Evolutionary conservation across 2,888 invertebrate genomes (phyloP).

Genomic region (Saturnia pavonia): DNA sequence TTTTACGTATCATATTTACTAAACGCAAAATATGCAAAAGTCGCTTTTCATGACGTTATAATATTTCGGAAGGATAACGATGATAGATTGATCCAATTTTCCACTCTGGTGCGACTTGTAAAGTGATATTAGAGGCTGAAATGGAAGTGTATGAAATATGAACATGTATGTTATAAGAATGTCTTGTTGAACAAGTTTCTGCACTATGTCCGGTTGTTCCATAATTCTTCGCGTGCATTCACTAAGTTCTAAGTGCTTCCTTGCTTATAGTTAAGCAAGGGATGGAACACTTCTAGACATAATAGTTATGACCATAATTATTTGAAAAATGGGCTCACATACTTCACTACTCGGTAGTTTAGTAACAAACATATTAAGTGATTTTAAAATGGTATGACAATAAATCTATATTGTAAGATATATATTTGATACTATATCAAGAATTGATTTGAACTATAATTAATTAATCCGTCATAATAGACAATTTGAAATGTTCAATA

Average conservation of each 20-base stretch:
- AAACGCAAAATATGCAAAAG: background rate
- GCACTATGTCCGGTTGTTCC: background rate
- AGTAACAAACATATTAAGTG: too few relatives aligned
- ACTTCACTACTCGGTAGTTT: too few relatives aligned
- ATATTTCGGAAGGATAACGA: slow-evolving; percentile 5
- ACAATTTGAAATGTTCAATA: too few relatives aligned
- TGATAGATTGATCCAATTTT: slow-evolving; percentile 19
- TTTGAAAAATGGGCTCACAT: too few relatives aligned
- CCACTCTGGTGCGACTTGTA: slow-evolving; percentile 14
- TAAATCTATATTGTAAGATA: too few relatives aligned
- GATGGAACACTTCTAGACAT: too few relatives aligned
- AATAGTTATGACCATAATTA: too few relatives aligned
- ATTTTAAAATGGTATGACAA: too few relatives aligned
- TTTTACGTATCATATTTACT: background rate
- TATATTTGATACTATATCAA: too few relatives aligned
- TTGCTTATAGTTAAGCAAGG: background rate
- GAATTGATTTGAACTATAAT: too few relatives aligned
- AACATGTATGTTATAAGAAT: background rate
- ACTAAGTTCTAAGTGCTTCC: background rate
- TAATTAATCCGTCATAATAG: too few relatives aligned
- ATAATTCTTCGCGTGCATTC: slow-evolving; percentile 5
- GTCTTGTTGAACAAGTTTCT: slow-evolving; percentile 1
- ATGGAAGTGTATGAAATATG: slow-evolving; percentile 5
- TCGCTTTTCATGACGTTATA: background rate
- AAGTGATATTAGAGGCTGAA: slow-evolving; percentile 5